Evolutionary conservation across 2,797 vertebrate species (phyloP).

Genomic region (Siniperca undulata): DNA sequence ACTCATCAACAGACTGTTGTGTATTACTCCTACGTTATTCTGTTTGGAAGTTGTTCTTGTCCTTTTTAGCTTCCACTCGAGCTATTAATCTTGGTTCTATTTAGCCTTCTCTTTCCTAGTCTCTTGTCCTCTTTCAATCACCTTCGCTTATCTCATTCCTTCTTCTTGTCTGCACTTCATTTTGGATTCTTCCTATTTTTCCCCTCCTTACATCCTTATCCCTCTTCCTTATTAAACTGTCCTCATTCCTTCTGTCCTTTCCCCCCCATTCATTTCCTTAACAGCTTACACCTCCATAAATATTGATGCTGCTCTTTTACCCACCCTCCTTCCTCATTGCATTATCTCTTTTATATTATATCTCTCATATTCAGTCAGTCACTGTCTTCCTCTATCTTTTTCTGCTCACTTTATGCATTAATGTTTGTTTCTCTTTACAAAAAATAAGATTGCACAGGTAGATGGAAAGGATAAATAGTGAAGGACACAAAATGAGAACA

Average conservation of each 20-base stretch:
- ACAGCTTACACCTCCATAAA: constrained; percentile 8
- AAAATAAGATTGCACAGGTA: constrained; percentile 11
- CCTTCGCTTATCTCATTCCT: constrained; percentile 7
- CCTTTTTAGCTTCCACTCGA: neutral
- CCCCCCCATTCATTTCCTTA: neutral
- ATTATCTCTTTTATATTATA: neutral
- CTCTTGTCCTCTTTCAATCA: constrained; percentile 18
- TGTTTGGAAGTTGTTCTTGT: constrained; percentile 5
- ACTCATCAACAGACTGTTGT: constrained; percentile 28
- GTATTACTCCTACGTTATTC: constrained; percentile 18
- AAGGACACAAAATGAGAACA: constrained; percentile 5
- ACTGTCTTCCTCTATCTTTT: neutral
- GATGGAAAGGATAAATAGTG: constrained; percentile 6
- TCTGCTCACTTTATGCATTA: neutral
- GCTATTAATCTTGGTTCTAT: neutral
- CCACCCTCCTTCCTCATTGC: neutral
- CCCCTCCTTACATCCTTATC: neutral
- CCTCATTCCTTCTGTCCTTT: constrained; percentile 11
- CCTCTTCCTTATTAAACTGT: constrained; percentile 3
- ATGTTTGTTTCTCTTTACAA: neutral
- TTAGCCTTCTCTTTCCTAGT: constrained; percentile 4
- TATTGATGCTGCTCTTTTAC: constrained; percentile 6
- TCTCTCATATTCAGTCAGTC: neutral
- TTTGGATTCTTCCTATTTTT: neutral
- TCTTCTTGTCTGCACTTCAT: constrained; percentile 5